phyloP scores from a whole-genome alignment of 2,888 invertebrate genomes.

The Lochmaea capreae region DNA sequence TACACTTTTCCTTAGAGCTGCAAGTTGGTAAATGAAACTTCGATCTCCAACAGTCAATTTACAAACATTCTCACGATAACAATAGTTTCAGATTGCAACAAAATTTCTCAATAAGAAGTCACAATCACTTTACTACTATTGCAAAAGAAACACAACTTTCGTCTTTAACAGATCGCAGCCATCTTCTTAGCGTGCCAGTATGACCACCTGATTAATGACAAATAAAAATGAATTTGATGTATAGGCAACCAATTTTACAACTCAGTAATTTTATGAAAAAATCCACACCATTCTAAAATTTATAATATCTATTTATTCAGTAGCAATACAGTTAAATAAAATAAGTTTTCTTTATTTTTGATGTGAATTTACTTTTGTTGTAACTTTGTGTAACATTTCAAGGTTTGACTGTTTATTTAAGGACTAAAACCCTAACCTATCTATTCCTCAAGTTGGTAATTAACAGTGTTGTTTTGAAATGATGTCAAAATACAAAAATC shows the following conservation, averaged over 20 bases:
- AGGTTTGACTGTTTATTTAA: too few relatives aligned
- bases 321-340: too few relatives aligned
- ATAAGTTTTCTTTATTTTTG: too few relatives aligned
- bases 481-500: constrained; percentile 5
- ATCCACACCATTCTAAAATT: not conserved
- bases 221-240: constrained; percentile 13
- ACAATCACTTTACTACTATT: constrained; percentile 53
- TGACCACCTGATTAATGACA: constrained; percentile 62
- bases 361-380: too few relatives aligned
- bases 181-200: constrained; percentile 65
- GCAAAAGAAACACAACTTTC: constrained; percentile 57
- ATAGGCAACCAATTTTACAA: constrained; percentile 4
- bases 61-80: constrained; percentile 50
- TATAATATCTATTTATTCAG: not conserved
- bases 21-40: constrained; percentile 38
- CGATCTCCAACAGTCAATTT: constrained; percentile 38
- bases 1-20: constrained; percentile 11
- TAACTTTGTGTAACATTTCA: too few relatives aligned
- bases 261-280: not conserved
- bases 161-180: constrained; percentile 60
- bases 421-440: too few relatives aligned
- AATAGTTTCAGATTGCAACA: constrained; percentile 50
- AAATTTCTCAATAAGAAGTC: constrained; percentile 53
- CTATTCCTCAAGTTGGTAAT: not conserved
- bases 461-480: not conserved